Evolutionary conservation across 2,888 invertebrate genomes (phyloP), one percentile per base, ranked within the genome.

Genomic region (Drosophila maculinotata): DNA sequence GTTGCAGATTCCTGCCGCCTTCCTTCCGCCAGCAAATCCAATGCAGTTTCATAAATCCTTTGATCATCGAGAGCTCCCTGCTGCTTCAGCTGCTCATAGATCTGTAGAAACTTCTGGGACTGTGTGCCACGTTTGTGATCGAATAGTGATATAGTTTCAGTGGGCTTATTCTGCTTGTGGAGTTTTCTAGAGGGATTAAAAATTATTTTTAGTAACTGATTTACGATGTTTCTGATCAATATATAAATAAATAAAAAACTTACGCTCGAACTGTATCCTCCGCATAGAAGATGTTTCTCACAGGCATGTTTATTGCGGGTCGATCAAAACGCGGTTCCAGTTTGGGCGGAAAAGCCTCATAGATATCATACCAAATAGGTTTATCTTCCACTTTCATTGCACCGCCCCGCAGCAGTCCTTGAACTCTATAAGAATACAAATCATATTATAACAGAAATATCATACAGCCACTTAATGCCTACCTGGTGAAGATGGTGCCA

Each of bases 341-440:
- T 73, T 94, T 94, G 1, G 99, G 99, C 6, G 99, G 99, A 92
- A 97, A 98, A 0, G 96, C 94, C 91, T 94, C 94, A 90, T 98
- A 99, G 17, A 99, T 92, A 89, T 97, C 96, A 89, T 95, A 97
- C 99, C 99, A 99, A 8, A 99, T 64, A 0, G 99, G 99, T 70
- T 95, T 93, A 82, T 98, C 97, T 76, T 95, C 95, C 57, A 94
- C 92, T 88, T 94, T 95, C 90, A 98, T 92, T 3, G 96, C 97
- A 44, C 96, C 96, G 17, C 96, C 93, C 62, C 94, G 93, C 10
- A 99, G 90, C 30, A 99, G 92, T 4, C 97, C 97, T 76, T 94
- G 93, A 1, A 95, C 93, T 90, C 98, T 87, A 33, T 12, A n/a
- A n/a, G n/a, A n/a, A n/a, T n/a, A n/a, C n/a, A n/a, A n/a, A 0